phyloP scores from a whole-genome alignment of 2,113 vertebrate species.

The Psettodes erumei region DNA sequence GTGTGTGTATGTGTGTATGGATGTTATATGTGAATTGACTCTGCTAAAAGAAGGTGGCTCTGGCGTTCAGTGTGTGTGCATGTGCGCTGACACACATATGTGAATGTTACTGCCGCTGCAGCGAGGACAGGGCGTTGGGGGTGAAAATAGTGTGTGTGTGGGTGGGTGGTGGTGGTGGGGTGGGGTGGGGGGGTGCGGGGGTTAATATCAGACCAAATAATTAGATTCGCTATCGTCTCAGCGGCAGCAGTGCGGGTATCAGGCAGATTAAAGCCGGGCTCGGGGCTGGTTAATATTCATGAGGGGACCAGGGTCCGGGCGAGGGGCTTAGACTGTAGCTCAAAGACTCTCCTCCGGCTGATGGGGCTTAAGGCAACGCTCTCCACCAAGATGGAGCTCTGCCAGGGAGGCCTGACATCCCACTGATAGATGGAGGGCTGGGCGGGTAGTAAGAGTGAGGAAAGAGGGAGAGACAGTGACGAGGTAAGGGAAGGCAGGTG shows the following conservation, averaged over 20 bases:
- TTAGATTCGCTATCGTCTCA: constrained; percentile 97
- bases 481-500: not conserved
- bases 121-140: constrained; percentile 37
- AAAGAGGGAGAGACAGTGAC: not conserved
- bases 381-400: constrained; percentile 72
- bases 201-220: constrained; percentile 98
- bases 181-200: constrained; percentile 49
- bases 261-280: constrained; percentile 92
- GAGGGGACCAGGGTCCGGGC: constrained; percentile 80
- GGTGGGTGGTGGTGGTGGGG: constrained; percentile 21
- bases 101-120: constrained; percentile 41
- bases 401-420: constrained; percentile 51
- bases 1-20: constrained; percentile 18
- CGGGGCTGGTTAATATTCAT: constrained; percentile 95
- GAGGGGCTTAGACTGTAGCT: constrained; percentile 78
- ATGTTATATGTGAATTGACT: constrained; percentile 51
- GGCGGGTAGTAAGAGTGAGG: constrained; percentile 6
- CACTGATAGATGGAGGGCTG: constrained; percentile 51
- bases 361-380: constrained; percentile 72
- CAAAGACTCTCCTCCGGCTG: constrained; percentile 74
- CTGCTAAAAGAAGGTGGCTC: constrained; percentile 47
- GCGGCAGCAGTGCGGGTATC: constrained; percentile 93
- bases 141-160: constrained; percentile 28
- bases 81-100: constrained; percentile 17
- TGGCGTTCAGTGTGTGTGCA: constrained; percentile 43